A percentile compares a stretch with the other conserved stretches of the same genome.
These are phyloP conservation scores for Meloidogyne floridensis DNA, from an alignment of 1,140 invertebrate species.

Conservation along the genomic window DNA sequence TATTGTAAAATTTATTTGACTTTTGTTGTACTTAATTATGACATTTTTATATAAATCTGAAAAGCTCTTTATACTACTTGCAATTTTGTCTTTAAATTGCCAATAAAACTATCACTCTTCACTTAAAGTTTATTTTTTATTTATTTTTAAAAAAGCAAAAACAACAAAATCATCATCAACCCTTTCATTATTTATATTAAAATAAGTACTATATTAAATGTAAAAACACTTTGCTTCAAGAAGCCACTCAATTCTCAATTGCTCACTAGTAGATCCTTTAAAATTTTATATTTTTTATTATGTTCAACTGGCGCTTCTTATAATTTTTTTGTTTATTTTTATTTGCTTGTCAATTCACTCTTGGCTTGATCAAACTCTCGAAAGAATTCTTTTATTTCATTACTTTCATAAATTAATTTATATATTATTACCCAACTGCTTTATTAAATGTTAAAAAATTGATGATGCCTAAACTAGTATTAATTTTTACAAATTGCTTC, in stretches of 20 bases:
- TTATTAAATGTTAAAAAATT: too few species aligned
- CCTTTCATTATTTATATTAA: neutral
- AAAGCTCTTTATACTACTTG: too few species aligned
- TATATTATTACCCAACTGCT: neutral
- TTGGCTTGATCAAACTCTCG: neutral
- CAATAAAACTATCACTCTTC: neutral
- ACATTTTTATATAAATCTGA: too few species aligned
- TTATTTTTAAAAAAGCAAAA: neutral
- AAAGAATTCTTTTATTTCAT: neutral
- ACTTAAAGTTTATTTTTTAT: neutral
- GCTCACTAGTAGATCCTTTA: slow-evolving; percentile 7
- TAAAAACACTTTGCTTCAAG: neutral
- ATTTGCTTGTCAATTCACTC: slow-evolving; percentile 6
- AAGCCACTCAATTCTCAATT: slow-evolving; percentile 3
- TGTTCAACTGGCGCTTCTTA: neutral
- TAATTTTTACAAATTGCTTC: too few species aligned
- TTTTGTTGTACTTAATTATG: too few species aligned
- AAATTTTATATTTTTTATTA: neutral
- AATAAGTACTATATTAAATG: neutral
- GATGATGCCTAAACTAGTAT: too few species aligned
- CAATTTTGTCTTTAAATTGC: too few species aligned
- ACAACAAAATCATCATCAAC: neutral
- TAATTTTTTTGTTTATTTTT: slow-evolving; percentile 1
- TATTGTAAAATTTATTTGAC: too few species aligned
- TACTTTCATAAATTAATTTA: neutral